A percentile compares a stretch with the other conserved stretches of the same genome.
phyloP scores from a whole-genome alignment of 2,113 vertebrate genomes.

The Chionomys nivalis region DNA sequence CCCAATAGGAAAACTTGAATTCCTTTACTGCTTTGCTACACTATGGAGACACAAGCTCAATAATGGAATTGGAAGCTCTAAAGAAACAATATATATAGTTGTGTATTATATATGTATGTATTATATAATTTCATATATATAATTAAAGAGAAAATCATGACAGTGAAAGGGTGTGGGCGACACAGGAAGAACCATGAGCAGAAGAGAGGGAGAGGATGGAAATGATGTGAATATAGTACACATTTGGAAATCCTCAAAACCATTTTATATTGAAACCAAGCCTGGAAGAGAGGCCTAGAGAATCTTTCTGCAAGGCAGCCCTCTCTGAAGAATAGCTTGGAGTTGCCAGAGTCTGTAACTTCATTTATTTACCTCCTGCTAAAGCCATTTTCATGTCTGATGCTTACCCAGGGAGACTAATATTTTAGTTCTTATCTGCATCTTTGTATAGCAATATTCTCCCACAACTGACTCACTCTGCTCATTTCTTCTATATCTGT shows the following conservation, averaged over 20 bases:
- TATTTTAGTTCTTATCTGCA: background rate
- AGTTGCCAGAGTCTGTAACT: background rate
- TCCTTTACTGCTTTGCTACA: background rate
- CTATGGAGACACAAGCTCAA: background rate
- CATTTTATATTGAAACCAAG: background rate
- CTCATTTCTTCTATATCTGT: background rate
- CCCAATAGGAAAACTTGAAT: background rate
- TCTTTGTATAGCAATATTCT: background rate
- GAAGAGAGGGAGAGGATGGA: background rate
- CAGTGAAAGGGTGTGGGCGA: background rate
- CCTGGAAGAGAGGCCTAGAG: background rate
- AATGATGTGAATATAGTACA: background rate
- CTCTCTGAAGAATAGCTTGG: background rate
- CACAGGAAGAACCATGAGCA: background rate
- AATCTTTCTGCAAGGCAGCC: background rate
- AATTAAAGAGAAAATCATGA: background rate
- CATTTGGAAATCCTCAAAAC: background rate
- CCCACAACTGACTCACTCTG: background rate
- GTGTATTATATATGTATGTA: background rate
- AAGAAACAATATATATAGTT: background rate
- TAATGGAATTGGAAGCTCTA: background rate
- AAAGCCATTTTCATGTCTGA: constrained; percentile 42
- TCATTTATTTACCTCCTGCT: background rate
- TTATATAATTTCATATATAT: background rate
- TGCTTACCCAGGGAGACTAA: constrained; percentile 21